These are phyloP conservation scores for Apolygus lucorum DNA, from an alignment of 1,140 invertebrate species.

Conservation along the genomic window DNA sequence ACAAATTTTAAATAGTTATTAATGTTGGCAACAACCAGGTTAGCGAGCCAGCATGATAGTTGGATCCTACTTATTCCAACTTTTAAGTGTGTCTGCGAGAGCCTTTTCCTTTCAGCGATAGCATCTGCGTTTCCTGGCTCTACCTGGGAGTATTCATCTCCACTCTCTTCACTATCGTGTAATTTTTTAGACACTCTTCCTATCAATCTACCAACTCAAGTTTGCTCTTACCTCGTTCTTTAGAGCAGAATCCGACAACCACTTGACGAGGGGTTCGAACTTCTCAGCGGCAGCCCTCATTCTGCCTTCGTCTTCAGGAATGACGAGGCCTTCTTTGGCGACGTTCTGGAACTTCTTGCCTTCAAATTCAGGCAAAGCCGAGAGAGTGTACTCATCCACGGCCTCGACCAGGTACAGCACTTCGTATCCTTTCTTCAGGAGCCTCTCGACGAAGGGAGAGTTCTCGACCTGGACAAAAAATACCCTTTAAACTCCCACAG, in stretches of 20 bases:
- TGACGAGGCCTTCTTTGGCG: conserved; percentile 92
- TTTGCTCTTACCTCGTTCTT: conserved; percentile 70
- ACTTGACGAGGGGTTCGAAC: conserved; percentile 86
- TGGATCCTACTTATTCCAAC: too few relatives aligned
- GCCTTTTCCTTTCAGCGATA: too few relatives aligned
- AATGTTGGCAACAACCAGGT: too few relatives aligned
- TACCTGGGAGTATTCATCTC: too few relatives aligned
- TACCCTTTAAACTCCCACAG: too few relatives aligned
- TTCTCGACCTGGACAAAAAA: conserved; percentile 54
- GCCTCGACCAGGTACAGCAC: conserved; percentile 93
- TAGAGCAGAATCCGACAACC: conserved; percentile 78
- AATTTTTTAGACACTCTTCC: too few relatives aligned
- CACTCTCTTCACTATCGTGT: too few relatives aligned
- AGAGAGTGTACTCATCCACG: conserved; percentile 97
- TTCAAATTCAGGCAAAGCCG: conserved; percentile 96
- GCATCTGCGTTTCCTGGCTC: too few relatives aligned
- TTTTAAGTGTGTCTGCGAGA: too few relatives aligned
- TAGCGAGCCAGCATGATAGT: too few relatives aligned
- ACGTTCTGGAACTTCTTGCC: conserved; percentile 99
- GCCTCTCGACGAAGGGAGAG: conserved; percentile 91
- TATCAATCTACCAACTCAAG: too few relatives aligned
- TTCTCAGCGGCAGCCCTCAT: conserved; percentile 68
- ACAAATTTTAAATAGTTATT: too few relatives aligned
- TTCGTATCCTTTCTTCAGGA: conserved; percentile 92
- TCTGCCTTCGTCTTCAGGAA: conserved; percentile 78